Evolutionary conservation across 2,113 vertebrate genomes (phyloP).

Genomic region (Tupaia chinensis): DNA sequence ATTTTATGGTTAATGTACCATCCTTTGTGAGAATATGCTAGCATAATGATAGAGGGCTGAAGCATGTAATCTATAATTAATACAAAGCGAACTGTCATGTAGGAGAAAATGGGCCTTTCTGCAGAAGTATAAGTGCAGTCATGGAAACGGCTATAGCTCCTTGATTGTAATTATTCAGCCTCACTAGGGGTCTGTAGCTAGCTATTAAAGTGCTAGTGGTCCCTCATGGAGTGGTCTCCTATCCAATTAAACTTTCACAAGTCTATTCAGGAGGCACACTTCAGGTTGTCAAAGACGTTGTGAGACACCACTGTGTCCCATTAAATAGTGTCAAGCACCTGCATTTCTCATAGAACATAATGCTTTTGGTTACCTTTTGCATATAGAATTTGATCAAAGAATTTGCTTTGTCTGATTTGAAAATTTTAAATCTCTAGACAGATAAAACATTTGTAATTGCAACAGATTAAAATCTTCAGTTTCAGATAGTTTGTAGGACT

Average conservation of each 20-base stretch:
- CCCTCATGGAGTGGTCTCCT: slow-evolving; percentile 72
- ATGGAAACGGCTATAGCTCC: slow-evolving; percentile 81
- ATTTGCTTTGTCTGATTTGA: slow-evolving; percentile 51
- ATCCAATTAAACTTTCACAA: slow-evolving; percentile 85
- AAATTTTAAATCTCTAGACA: slow-evolving; percentile 33
- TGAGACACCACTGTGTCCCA: slow-evolving; percentile 75
- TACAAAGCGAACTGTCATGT: slow-evolving; percentile 74
- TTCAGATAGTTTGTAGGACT: not conserved
- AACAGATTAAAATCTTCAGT: slow-evolving; percentile 21
- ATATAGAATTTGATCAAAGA: slow-evolving; percentile 64
- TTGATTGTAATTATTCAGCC: slow-evolving; percentile 82
- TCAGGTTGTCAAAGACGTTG: slow-evolving; percentile 74
- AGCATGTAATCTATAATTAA: slow-evolving; percentile 83
- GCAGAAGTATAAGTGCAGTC: slow-evolving; percentile 77
- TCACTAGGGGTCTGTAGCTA: slow-evolving; percentile 80
- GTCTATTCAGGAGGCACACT: slow-evolving; percentile 76
- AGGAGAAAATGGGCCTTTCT: slow-evolving; percentile 70
- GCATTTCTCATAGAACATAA: slow-evolving; percentile 75
- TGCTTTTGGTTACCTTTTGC: slow-evolving; percentile 60
- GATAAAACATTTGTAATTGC: slow-evolving; percentile 46
- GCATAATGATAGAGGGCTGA: slow-evolving; percentile 80
- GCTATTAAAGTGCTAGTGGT: slow-evolving; percentile 81
- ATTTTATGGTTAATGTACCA: slow-evolving; percentile 80
- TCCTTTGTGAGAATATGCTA: slow-evolving; percentile 80
- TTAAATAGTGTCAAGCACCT: slow-evolving; percentile 79